These are phyloP conservation scores for Drosophila birchii DNA, from an alignment of 2,888 invertebrate species.

Conservation along the genomic window DNA sequence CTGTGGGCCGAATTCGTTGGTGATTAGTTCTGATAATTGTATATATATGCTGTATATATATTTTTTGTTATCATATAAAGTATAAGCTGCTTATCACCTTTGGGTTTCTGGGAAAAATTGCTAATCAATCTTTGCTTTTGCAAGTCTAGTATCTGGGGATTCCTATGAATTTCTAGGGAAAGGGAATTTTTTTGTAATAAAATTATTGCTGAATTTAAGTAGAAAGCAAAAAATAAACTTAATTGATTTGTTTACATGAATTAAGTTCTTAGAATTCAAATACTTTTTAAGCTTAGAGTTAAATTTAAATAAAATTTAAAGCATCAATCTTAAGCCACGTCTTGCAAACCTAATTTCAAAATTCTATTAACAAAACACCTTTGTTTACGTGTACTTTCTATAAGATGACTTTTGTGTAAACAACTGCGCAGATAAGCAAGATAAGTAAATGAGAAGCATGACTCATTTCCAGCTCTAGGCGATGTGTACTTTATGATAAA, in stretches of 20 bases:
- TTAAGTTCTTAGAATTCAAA: not conserved
- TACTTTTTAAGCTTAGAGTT: not conserved
- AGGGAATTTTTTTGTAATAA: not conserved
- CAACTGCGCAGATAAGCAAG: conserved; percentile 5
- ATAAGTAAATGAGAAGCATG: not conserved
- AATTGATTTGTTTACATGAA: conserved; percentile 1
- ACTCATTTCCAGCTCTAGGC: not conserved
- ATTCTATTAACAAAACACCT: not conserved
- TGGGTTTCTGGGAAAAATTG: not conserved
- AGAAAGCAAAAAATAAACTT: not conserved
- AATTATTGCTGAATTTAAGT: not conserved
- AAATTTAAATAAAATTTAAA: not conserved
- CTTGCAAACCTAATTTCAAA: not conserved
- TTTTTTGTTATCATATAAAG: not conserved
- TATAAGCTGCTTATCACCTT: not conserved
- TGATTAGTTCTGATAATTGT: not conserved
- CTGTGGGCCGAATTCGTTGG: conserved; percentile 1
- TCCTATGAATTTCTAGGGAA: not conserved
- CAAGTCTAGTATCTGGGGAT: not conserved
- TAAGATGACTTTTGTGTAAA: not conserved
- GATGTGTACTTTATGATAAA: not conserved
- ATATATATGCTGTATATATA: not conserved
- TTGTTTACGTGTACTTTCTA: not conserved
- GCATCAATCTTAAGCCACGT: not conserved
- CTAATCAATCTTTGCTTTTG: not conserved